Evolutionary conservation across 64 coral and sea anemone genomes (phyloP), one percentile per base, ranked within the genome.

Genomic region (Montipora efflorescens): DNA sequence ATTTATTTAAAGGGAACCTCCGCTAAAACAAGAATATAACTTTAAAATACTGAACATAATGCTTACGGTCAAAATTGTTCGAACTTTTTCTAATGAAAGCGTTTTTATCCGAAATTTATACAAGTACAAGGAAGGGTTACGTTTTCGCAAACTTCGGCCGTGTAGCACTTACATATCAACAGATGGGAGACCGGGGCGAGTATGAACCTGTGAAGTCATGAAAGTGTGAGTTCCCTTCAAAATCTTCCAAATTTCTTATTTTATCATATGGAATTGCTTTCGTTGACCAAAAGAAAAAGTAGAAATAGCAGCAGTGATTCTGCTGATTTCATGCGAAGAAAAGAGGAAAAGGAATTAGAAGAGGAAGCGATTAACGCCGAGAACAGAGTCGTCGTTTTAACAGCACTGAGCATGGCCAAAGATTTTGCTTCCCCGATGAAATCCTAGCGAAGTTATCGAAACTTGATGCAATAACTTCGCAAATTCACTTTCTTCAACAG

Each of bases 221-320:
- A 18, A 0, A 5, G 14, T n/a, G 66, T 68, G 66, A 68, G 66
- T 13, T 68, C 66, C 19, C 19, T 15, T 18, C 66, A 18, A 68
- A 68, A 68, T 68, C 19, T 68, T 68, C 2, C 14, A 68, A n/a
- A 18, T 68, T 68, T 14, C 5, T n/a, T 18, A 5, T 18, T n/a
- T 68, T 68, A 68, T 68, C 19, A 68, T n/a, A 68, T 68, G 66
- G 66, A 68, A 68, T 68, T 68, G 66, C 66, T 16, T n/a, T 68
- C 66, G 9, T 68, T 68, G 66, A 68, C 18, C 14, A 68, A 68
- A 16, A 68, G 66, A 36, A 36, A 36, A 12, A 19, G 66, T 16
- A n/a, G 19, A 16, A 16, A n/a, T 1, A 68, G 66, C 19, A 68
- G 13, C 66, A 18, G 14, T 15, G 66, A 68, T 18, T 68, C 66